Conservation (phyloP, 2,888 invertebrate species). For the Drosophila anomalata region DNA sequence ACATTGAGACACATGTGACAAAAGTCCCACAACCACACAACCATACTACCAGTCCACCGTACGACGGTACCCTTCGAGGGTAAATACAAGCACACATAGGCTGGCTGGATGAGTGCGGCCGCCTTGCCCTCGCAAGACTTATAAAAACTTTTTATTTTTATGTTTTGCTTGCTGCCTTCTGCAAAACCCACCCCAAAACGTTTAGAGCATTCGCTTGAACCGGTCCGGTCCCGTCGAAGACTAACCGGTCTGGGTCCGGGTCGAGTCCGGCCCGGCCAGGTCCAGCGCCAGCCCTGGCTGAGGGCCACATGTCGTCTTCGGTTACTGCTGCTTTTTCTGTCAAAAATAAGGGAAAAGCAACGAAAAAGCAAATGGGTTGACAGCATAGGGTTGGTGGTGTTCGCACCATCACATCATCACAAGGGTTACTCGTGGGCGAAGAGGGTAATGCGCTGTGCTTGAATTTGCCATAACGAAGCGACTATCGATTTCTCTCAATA, state of each 20-base stretch:
- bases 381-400: constrained; percentile 57
- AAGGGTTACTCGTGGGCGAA: constrained; percentile 65
- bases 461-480: constrained; percentile 62
- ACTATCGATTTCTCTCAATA: constrained; percentile 68
- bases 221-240: constrained; percentile 58
- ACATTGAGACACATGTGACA: constrained; percentile 63
- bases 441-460: constrained; percentile 22
- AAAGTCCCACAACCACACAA: constrained; percentile 49
- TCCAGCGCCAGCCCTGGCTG: constrained; percentile 35
- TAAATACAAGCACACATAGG: constrained; percentile 45
- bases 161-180: constrained; percentile 42
- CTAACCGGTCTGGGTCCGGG: constrained; percentile 56
- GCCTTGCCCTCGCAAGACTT: constrained; percentile 69
- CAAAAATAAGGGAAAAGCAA: constrained; percentile 59
- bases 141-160: constrained; percentile 78
- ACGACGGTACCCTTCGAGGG: constrained; percentile 62
- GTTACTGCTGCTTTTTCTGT: constrained; percentile 40
- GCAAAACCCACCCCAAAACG: constrained; percentile 68
- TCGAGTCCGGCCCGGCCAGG: constrained; percentile 25
- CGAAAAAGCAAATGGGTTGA: constrained; percentile 72
- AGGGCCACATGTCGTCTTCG: constrained; percentile 74
- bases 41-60: neutral
- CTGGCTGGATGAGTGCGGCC: constrained; percentile 32
- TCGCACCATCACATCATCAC: constrained; percentile 60
- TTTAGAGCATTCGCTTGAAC: constrained; percentile 68